Evolutionary conservation across 1,140 invertebrate genomes (phyloP).

Genomic region (Aphidius ervi): DNA sequence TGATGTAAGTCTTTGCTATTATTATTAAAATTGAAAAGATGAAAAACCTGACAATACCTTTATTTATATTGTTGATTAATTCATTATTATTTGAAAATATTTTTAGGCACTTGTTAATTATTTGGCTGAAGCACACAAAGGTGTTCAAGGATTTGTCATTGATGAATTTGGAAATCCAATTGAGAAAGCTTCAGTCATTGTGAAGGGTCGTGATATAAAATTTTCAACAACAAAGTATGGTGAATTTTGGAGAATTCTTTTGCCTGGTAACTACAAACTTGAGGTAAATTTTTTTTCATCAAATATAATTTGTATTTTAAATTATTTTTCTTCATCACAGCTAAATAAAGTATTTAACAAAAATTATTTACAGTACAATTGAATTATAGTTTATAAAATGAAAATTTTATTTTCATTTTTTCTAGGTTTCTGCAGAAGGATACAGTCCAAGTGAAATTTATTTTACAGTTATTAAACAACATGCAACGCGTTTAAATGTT

Average conservation of each 20-base stretch:
- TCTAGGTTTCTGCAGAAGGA: slow-evolving; percentile 77
- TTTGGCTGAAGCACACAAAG: slow-evolving; percentile 82
- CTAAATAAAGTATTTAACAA: too few relatives aligned
- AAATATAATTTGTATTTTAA: not conserved
- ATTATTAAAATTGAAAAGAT: not conserved
- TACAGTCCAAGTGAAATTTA: slow-evolving; percentile 77
- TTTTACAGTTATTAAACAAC: slow-evolving; percentile 80
- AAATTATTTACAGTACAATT: too few relatives aligned
- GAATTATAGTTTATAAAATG: too few relatives aligned
- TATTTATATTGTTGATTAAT: too few relatives aligned
- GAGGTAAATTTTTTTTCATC: slow-evolving; percentile 58
- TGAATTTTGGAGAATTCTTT: slow-evolving; percentile 87
- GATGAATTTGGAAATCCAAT: slow-evolving; percentile 79
- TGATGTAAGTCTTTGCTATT: slow-evolving; percentile 56
- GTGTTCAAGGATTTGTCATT: slow-evolving; percentile 76
- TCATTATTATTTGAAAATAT: not conserved
- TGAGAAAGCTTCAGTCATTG: slow-evolving; percentile 75
- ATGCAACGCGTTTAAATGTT: slow-evolving; percentile 80
- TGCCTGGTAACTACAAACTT: slow-evolving; percentile 79
- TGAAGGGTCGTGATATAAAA: slow-evolving; percentile 81
- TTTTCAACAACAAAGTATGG: slow-evolving; percentile 87
- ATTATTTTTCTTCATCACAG: too few relatives aligned
- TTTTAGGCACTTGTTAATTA: slow-evolving; percentile 76
- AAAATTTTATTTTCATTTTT: slow-evolving; percentile 25
- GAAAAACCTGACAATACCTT: too few relatives aligned